Percentiles rank a stretch among this genome's conserved stretches.
These are phyloP conservation scores for Cyanistes caeruleus DNA, from an alignment of 2,113 vertebrate species.

Conservation along the genomic window DNA sequence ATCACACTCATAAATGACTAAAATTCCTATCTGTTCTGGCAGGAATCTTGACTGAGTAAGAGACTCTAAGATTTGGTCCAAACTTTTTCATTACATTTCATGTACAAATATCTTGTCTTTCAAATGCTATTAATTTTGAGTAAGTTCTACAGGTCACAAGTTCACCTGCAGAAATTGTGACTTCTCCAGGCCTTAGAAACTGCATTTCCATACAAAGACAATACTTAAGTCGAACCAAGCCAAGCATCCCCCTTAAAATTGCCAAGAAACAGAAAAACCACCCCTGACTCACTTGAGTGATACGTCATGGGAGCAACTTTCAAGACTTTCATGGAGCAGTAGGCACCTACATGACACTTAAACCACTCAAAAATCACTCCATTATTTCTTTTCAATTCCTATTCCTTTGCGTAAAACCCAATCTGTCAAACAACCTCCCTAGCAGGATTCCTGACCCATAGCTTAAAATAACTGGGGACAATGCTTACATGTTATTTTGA, in stretches of 20 bases:
- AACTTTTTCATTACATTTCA: not conserved
- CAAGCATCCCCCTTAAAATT: not conserved
- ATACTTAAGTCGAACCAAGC: not conserved
- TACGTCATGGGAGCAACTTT: not conserved
- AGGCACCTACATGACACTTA: not conserved
- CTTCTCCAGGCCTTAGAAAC: not conserved
- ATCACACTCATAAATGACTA: not conserved
- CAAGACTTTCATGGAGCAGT: not conserved
- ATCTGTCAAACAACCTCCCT: not conserved
- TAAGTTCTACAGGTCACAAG: not conserved
- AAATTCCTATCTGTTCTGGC: not conserved
- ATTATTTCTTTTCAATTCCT: not conserved
- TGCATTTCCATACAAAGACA: not conserved
- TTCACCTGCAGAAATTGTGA: not conserved
- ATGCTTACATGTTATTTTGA: not conserved
- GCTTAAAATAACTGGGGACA: not conserved
- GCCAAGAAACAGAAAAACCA: not conserved
- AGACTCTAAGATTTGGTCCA: not conserved
- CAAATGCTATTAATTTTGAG: not conserved
- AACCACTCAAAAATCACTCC: not conserved
- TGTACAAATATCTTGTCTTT: not conserved
- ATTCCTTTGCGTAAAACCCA: not conserved
- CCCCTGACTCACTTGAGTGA: not conserved
- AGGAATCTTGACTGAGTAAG: not conserved
- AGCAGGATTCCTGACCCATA: not conserved